Evolutionary conservation across 2,888 invertebrate genomes (phyloP).

Genomic region (Elmis aenea): DNA sequence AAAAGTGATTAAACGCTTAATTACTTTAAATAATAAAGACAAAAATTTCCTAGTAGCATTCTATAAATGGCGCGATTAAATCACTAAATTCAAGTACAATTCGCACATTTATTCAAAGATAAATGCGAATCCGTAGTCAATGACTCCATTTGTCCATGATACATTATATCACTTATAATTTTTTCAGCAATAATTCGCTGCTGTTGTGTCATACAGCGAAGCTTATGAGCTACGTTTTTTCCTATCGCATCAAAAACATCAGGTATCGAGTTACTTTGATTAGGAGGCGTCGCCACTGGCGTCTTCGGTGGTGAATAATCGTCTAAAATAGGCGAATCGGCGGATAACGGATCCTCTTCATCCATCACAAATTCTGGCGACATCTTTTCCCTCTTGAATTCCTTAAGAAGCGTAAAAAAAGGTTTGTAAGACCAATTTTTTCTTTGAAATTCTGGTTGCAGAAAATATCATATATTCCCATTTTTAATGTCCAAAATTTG

Average conservation of each 20-base stretch:
- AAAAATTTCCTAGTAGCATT: no score
- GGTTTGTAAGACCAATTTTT: no score
- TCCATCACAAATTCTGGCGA: slow-evolving; percentile 1
- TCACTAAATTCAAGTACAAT: background rate
- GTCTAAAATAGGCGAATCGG: no score
- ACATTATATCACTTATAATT: slow-evolving; percentile 43
- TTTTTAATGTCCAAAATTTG: no score
- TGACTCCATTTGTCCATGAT: slow-evolving; percentile 44
- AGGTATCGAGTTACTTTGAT: no score
- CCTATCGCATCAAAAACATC: slow-evolving; percentile 46
- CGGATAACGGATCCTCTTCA: slow-evolving; percentile 6
- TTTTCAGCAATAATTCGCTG: slow-evolving; percentile 46
- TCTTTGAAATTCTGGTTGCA: no score
- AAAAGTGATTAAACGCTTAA: no score
- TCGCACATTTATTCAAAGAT: slow-evolving; percentile 1
- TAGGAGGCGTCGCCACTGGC: slow-evolving; percentile 10
- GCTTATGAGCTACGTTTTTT: slow-evolving; percentile 43
- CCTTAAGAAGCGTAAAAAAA: no score
- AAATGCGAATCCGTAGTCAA: slow-evolving; percentile 43
- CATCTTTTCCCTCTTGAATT: slow-evolving; percentile 9
- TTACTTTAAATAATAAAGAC: no score
- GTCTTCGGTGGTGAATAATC: background rate
- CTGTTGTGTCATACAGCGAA: slow-evolving; percentile 42
- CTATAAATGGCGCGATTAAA: no score
- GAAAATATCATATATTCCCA: no score